These are phyloP conservation scores for Eciton burchellii DNA, from an alignment of 1,140 invertebrate species.

Conservation along the genomic window DNA sequence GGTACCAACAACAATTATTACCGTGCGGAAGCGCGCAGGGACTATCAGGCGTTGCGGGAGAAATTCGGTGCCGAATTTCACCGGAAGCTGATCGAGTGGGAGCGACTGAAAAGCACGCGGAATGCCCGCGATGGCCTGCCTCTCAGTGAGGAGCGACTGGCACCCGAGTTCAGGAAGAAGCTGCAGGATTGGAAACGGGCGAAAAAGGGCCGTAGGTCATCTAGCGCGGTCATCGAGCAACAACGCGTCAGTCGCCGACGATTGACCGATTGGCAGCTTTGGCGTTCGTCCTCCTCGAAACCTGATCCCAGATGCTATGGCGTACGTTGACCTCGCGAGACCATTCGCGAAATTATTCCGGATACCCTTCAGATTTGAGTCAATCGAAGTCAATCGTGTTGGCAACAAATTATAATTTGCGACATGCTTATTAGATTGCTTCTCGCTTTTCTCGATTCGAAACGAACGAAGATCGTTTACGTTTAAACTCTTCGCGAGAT, in stretches of 20 bases:
- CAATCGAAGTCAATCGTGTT: neutral
- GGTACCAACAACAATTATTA: constrained; percentile 46
- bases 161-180: constrained; percentile 92
- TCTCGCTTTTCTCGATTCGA: too few relatives aligned
- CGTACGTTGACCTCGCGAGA: constrained; percentile 34
- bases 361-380: neutral
- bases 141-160: constrained; percentile 88
- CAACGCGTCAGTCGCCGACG: constrained; percentile 82
- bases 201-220: constrained; percentile 86
- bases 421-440: too few relatives aligned
- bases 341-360: neutral
- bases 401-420: neutral
- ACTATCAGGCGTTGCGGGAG: constrained; percentile 88
- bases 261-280: constrained; percentile 91
- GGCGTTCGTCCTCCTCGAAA: constrained; percentile 80
- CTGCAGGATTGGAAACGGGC: constrained; percentile 94
- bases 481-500: too few relatives aligned
- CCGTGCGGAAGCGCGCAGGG: constrained; percentile 86
- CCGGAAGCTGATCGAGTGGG: constrained; percentile 91
- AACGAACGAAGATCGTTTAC: too few relatives aligned
- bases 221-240: constrained; percentile 75
- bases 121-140: constrained; percentile 64
- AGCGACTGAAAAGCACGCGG: constrained; percentile 84
- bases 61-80: constrained; percentile 91
- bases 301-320: constrained; percentile 55